Conservation (phyloP, 37 sponge, comb jelly and placozoan genomes). For the Bolinopsis microptera region DNA sequence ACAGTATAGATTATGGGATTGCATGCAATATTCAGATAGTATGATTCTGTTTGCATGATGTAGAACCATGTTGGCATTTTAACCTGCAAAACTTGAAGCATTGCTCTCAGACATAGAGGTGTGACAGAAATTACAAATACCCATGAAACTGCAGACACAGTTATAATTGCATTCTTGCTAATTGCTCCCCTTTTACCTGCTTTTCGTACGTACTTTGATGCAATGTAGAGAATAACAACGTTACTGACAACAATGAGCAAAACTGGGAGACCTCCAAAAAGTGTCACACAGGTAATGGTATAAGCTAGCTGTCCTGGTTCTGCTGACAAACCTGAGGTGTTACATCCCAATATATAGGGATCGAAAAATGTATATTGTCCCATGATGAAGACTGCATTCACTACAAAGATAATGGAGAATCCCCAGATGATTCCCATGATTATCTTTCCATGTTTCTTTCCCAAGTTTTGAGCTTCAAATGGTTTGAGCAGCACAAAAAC, state of each 20-base stretch:
- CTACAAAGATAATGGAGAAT: neutral
- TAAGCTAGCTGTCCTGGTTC: neutral
- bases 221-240: constrained; percentile 1
- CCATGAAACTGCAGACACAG: constrained; percentile 22
- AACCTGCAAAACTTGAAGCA: constrained; percentile 13
- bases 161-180: constrained; percentile 13
- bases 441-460: neutral
- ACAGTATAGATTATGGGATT: neutral
- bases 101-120: neutral
- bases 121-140: constrained; percentile 23
- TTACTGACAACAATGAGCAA: neutral
- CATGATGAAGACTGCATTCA: constrained; percentile 20
- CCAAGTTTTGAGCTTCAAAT: constrained; percentile 1
- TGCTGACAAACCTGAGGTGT: neutral
- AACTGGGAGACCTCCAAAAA: constrained; percentile 7
- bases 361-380: constrained; percentile 35
- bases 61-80: constrained; percentile 31
- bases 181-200: neutral
- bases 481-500: neutral
- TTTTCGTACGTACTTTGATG: neutral
- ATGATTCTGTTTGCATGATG: neutral
- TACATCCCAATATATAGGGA: constrained; percentile 7
- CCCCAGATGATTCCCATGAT: constrained; percentile 1
- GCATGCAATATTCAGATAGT: neutral
- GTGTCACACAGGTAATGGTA: neutral